These are phyloP conservation scores for Triplophysa tibetana DNA, from an alignment of 2,113 vertebrate species.

Conservation along the genomic window DNA sequence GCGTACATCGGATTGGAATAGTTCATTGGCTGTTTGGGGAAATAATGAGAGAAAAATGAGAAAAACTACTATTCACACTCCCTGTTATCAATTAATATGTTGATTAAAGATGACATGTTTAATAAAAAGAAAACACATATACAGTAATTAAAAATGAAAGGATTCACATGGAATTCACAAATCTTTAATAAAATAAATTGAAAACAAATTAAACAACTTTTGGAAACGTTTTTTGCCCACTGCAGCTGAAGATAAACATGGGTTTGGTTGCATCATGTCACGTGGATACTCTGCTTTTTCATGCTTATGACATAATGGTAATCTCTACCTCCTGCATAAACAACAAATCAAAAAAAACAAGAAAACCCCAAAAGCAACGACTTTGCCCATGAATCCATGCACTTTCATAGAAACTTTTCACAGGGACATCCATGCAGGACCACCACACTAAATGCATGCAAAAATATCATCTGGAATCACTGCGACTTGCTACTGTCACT, in stretches of 20 bases:
- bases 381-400: conserved; percentile 8
- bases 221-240: background rate
- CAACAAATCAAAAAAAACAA: background rate
- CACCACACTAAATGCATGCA: conserved; percentile 20
- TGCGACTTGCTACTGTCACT: background rate
- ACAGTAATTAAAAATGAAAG: background rate
- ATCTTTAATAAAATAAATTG: background rate
- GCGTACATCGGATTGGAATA: conserved; percentile 98
- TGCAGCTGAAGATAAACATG: background rate
- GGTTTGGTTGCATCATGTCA: background rate
- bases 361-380: background rate
- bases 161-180: background rate
- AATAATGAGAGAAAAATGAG: conserved; percentile 43
- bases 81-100: background rate
- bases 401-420: background rate
- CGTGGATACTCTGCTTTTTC: background rate
- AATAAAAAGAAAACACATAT: background rate
- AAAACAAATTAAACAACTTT: background rate
- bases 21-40: conserved; percentile 85
- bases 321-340: conserved; percentile 5
- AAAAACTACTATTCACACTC: background rate
- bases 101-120: background rate
- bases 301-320: background rate
- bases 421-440: background rate
- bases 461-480: conserved; percentile 2